Evolutionary conservation across 1,140 invertebrate genomes (phyloP).

Genomic region (Aphelinus certus): DNA sequence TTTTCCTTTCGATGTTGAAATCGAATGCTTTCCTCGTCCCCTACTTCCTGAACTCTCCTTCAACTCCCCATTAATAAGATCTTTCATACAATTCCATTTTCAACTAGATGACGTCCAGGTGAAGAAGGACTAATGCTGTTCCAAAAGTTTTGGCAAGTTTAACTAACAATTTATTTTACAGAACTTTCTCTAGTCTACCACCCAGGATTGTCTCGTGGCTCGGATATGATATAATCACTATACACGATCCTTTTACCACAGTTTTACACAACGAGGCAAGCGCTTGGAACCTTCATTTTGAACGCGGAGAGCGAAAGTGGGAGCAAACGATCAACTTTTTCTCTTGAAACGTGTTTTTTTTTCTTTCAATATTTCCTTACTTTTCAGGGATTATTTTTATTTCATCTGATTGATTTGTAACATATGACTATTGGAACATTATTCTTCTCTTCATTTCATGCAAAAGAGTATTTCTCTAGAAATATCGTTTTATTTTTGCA

Average conservation of each 20-base stretch:
- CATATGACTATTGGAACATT: slow-evolving; percentile 25
- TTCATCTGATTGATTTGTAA: too few species aligned
- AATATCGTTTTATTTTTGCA: neutral
- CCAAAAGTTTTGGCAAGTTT: too few species aligned
- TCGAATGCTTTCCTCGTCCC: too few species aligned
- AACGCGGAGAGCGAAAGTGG: neutral
- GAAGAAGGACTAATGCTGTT: too few species aligned
- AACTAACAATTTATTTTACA: slow-evolving; percentile 18
- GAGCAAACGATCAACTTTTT: slow-evolving; percentile 56
- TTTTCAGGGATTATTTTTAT: too few species aligned
- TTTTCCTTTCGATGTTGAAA: too few species aligned
- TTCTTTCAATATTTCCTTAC: too few species aligned
- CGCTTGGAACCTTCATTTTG: slow-evolving; percentile 2
- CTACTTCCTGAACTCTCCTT: too few species aligned
- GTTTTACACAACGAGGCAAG: slow-evolving; percentile 63
- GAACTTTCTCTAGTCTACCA: slow-evolving; percentile 3
- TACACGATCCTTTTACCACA: slow-evolving; percentile 61
- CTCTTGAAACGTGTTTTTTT: slow-evolving; percentile 41
- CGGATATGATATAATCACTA: slow-evolving; percentile 71
- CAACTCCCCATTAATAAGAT: too few species aligned
- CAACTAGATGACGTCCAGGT: too few species aligned
- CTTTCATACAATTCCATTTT: too few species aligned
- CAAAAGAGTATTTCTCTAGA: too few species aligned
- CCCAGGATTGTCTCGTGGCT: slow-evolving; percentile 64
- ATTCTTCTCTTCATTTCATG: neutral